Conservation (phyloP, 2,888 invertebrate genomes). For the Eucera pruinosa region DNA sequence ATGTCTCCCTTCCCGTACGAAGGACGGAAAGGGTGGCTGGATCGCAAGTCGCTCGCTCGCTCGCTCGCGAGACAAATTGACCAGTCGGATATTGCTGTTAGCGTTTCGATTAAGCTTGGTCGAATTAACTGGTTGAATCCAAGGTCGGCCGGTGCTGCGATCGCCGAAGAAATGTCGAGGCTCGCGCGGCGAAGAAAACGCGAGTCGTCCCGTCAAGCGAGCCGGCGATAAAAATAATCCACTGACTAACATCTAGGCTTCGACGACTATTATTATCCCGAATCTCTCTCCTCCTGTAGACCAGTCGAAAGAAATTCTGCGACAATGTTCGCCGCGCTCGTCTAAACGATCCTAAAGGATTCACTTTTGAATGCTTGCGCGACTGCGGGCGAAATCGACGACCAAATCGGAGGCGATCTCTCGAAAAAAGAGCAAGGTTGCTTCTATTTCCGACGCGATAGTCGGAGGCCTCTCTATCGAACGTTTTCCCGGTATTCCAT, state of each 20-base stretch:
- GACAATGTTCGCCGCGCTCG: slow-evolving; percentile 19
- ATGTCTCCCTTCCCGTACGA: too few relatives aligned
- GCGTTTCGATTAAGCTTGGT: background rate
- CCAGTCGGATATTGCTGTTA: too few relatives aligned
- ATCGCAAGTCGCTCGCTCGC: too few relatives aligned
- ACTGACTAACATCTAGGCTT: slow-evolving; percentile 69
- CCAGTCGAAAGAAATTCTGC: slow-evolving; percentile 30
- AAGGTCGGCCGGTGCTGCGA: slow-evolving; percentile 27
- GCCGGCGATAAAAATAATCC: slow-evolving; percentile 66
- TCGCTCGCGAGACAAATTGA: too few relatives aligned
- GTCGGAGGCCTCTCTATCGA: slow-evolving; percentile 1
- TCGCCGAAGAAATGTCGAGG: slow-evolving; percentile 25
- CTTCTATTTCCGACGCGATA: slow-evolving; percentile 24
- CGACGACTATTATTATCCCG: slow-evolving; percentile 71
- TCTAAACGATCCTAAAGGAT: too few relatives aligned
- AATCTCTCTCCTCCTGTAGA: slow-evolving; percentile 27
- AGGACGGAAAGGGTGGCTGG: too few relatives aligned
- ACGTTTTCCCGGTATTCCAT: slow-evolving; percentile 40
- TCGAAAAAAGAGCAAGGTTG: background rate
- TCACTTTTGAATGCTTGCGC: too few relatives aligned
- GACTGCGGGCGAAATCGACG: slow-evolving; percentile 14
- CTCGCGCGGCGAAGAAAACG: slow-evolving; percentile 32
- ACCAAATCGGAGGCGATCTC: slow-evolving; percentile 21
- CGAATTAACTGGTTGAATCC: slow-evolving; percentile 17
- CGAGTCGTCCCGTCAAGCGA: slow-evolving; percentile 36